Conservation (phyloP, 2,113 vertebrate species). For the Ptychochromis oligacanthus region DNA sequence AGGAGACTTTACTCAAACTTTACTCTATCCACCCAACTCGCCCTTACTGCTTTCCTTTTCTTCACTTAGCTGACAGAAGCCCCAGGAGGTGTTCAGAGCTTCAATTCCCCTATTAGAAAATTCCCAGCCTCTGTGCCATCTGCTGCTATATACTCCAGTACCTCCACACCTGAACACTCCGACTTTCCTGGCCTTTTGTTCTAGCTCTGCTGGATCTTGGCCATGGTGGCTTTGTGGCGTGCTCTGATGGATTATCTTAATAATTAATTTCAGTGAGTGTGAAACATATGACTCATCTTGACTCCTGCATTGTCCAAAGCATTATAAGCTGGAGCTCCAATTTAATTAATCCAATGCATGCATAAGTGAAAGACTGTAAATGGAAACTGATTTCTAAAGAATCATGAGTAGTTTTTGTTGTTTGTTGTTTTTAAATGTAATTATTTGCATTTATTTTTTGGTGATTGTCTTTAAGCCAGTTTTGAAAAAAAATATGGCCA, state of each 20-base stretch:
- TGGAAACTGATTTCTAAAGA: background rate
- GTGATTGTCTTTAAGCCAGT: background rate
- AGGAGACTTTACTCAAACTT: conserved; percentile 36
- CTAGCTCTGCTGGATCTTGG: background rate
- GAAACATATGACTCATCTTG: background rate
- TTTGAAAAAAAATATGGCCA: too few relatives aligned
- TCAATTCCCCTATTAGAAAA: conserved; percentile 23
- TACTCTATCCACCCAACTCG: background rate
- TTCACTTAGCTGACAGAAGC: conserved; percentile 17
- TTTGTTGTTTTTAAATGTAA: background rate
- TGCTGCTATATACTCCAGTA: background rate
- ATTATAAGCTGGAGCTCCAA: background rate
- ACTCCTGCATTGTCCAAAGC: background rate
- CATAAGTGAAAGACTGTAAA: background rate
- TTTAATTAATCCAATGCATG: background rate
- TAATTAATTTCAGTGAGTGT: background rate
- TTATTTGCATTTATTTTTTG: background rate
- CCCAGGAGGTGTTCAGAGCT: conserved; percentile 21
- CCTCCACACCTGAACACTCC: conserved; percentile 2
- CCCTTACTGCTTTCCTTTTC: background rate
- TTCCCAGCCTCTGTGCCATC: background rate
- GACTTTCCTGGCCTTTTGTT: conserved; percentile 6
- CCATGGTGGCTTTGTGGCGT: background rate
- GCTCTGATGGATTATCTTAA: background rate
- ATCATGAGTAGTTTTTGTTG: background rate